Evolutionary conservation across 2,113 vertebrate genomes (phyloP), one percentile per base, ranked within the genome.

Genomic region (Eolophus roseicapilla): DNA sequence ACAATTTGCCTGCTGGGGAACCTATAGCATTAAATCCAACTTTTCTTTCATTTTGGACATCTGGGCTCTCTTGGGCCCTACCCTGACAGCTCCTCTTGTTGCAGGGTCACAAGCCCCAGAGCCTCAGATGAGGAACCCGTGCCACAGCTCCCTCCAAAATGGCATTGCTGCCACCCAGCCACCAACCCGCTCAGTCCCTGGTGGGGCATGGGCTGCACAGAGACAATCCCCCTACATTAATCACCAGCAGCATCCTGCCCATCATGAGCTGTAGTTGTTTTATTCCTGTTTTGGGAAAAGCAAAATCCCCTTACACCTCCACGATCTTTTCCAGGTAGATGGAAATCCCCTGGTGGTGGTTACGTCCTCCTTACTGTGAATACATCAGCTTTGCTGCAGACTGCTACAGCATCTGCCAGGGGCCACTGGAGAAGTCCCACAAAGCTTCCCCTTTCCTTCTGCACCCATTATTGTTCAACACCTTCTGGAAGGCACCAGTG

Each of bases 131-230:
- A 57, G 24, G 21, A 41, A 3, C 28, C 13, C 3, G 0, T 0
- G 25, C 23, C 46, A 37, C 52, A 44, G 10, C 20, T 69, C 29
- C 31, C 79, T 90, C n/a, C 3, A 3, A 52, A 91, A 50, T 6
- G 29, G 12, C 39, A 15, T 10, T 2, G 1, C 52, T 79, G 69
- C 41, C 3, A 1, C 16, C 55, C 67, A 70, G 10, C 31, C 3
- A 0, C 39, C 55, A 23, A 3, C 0, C 0, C 3, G 0, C 8
- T 43, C 10, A 16, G 31, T 31, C 49, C 14, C 55, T 84, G 69
- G 0, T 3, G 3, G 37, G 31, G 4, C 37, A 25, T 50, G 25
- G 46, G 23, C 70, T 75, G 50, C 63, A 27, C 4, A 5, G 33
- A 60, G 10, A 43, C 14, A 15, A 11, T 4, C 7, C 3, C 13